Base-by-base conservation (phyloP, 1,140 invertebrate species). In the Goniozus legneri region DNA sequence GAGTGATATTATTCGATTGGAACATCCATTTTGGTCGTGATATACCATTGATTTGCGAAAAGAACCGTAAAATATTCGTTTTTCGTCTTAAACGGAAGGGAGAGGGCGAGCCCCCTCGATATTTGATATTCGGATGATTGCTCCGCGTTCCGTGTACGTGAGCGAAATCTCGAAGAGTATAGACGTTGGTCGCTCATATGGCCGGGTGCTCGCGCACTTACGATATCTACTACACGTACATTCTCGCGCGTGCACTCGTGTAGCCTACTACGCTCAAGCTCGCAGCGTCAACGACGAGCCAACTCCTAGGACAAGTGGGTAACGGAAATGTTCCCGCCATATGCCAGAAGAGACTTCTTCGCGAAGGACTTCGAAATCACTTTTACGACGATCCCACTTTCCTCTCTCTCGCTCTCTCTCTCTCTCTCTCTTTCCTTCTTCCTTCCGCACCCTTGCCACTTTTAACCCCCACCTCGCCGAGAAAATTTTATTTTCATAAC, bases 271-370 rank as follows among this genome's bases (percentile, higher is more conserved):
- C n/a, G n/a, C n/a, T n/a, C n/a, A n/a, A n/a, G n/a, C n/a, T n/a
- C n/a, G n/a, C n/a, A n/a, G n/a, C n/a, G n/a, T n/a, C n/a, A n/a
- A n/a, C n/a, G n/a, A n/a, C n/a, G n/a, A n/a, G n/a, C n/a, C n/a
- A n/a, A n/a, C 38, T 19, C 24, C 37, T 21, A 51, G 45, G 39
- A 50, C 39, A 35, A 46, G 24, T 27, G 47, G 49, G 34, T 48
- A 48, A 48, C 45, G 50, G 40, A 52, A 54, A 57, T 41, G 48
- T 51, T 51, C 47, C 13, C 32, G 52, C 48, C 52, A 47, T 51
- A 39, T 51, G 47, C 35, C 44, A 22, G 34, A 33, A 39, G 34
- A 42, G 31, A 41, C 20, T 54, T 51, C 36, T 43, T 8, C n/a
- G 18, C 33, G 42, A 34, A 27, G 18, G 24, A 54, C 40, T 44